Evolutionary conservation across 2,797 vertebrate species (phyloP), one percentile per base, ranked within the genome.

Genomic region (Danio jaintianensis): DNA sequence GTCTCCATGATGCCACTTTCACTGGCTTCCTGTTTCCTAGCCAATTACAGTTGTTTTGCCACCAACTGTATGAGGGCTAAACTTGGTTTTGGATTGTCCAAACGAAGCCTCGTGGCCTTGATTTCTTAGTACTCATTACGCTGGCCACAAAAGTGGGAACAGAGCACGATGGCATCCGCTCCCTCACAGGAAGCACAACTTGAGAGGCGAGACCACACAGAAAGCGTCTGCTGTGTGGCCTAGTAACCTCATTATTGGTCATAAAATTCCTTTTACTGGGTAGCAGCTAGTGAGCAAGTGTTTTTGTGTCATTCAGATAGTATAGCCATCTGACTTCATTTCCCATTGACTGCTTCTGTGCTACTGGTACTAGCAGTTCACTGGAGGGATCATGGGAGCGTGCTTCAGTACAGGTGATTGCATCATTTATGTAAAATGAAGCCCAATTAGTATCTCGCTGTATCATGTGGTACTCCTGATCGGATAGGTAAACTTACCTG

Each of bases 381-480:
- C 81, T 18, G 7, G 55, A 43, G 43, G 29, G 47, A 42, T 66
- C 16, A 20, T 52, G 43, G 47, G 9, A 75, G 63, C 3, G 4
- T 53, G 66, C 50, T 64, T 63, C 52, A 48, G 64, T 38, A 70
- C 29, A 75, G 43, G 45, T 22, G 63, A 73, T 40, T 58, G 36
- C 63, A 58, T 68, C 16, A 40, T 67, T 69, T 68, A 70, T 75
- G 66, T 79, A 79, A 82, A 84, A 45, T 74, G 72, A 71, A 83
- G 85, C 69, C 53, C 67, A 81, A 85, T 90, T 86, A 88, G 88
- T 84, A 56, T 80, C 59, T 58, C 55, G 63, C 13, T 87, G 59
- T 86, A 91, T 90, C 87, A 92, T 89, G 76, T 72, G 91, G 92
- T 92, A 89, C 84, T 78, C 78, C 84, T 80, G 82, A 67, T 80